A percentile compares a stretch with the other conserved stretches of the same genome.
Evolutionary conservation across 2,113 vertebrate species (phyloP).

Genomic region (Shinisaurus crocodilurus): DNA sequence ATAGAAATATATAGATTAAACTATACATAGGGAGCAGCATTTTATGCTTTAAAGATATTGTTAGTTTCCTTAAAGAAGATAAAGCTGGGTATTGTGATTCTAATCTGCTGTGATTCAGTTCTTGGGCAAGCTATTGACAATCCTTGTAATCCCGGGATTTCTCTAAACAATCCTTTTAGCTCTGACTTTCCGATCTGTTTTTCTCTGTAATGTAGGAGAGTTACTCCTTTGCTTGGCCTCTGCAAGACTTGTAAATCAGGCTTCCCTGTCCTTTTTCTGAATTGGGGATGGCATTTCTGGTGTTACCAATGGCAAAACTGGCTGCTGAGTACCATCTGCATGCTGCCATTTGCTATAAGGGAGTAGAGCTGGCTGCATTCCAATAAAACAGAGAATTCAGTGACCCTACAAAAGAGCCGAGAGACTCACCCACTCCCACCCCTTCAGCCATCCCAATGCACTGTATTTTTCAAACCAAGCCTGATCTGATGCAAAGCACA

Average conservation of each 20-base stretch:
- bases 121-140: neutral
- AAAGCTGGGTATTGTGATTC: neutral
- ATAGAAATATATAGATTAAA: neutral
- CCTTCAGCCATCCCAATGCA: no score
- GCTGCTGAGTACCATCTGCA: neutral
- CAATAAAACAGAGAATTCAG: neutral
- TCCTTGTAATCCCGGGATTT: slow-evolving; percentile 28
- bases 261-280: neutral
- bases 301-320: neutral
- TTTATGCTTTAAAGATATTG: slow-evolving; percentile 11
- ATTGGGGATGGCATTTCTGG: neutral
- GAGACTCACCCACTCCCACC: neutral
- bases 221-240: slow-evolving; percentile 16
- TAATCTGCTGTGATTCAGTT: slow-evolving; percentile 20
- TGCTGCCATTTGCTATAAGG: neutral
- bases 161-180: slow-evolving; percentile 45
- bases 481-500: neutral
- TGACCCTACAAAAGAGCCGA: slow-evolving; percentile 12
- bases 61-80: slow-evolving; percentile 32
- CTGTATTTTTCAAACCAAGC: slow-evolving; percentile 34
- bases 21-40: rapidly evolving
- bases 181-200: slow-evolving; percentile 46
- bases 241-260: neutral
- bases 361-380: neutral
- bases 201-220: slow-evolving; percentile 41